Percentiles rank a stretch among this genome's conserved stretches.
Evolutionary conservation across 2,113 vertebrate species (phyloP).

Genomic region (Oryzias woworae): DNA sequence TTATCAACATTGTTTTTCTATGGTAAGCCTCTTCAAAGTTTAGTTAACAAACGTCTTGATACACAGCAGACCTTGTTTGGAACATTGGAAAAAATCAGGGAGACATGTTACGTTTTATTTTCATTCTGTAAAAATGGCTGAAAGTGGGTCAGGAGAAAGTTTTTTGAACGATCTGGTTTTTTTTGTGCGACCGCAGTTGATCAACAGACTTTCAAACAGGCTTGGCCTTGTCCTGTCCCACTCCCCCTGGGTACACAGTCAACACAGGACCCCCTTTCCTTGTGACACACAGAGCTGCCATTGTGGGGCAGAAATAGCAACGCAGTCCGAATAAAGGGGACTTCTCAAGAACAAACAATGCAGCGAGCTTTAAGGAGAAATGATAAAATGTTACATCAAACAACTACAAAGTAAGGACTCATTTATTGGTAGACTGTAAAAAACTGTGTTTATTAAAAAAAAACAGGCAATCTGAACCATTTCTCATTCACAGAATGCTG

Average conservation of each 20-base stretch:
- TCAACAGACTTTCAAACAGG: constrained; percentile 69
- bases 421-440: too few relatives aligned
- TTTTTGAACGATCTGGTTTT: constrained; percentile 18
- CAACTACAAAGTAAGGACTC: not conserved
- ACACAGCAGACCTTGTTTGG: too few relatives aligned
- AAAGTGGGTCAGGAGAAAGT: constrained; percentile 35
- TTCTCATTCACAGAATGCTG: too few relatives aligned
- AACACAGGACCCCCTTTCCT: constrained; percentile 46
- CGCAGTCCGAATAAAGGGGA: constrained; percentile 54
- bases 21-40: too few relatives aligned
- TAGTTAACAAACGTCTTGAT: too few relatives aligned
- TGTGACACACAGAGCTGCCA: constrained; percentile 54
- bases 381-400: constrained; percentile 8
- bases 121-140: not conserved
- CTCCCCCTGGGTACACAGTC: constrained; percentile 57
- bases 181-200: constrained; percentile 59
- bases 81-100: too few relatives aligned
- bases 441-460: too few relatives aligned
- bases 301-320: constrained; percentile 60
- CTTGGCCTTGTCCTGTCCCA: constrained; percentile 68
- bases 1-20: too few relatives aligned
- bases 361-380: constrained; percentile 19
- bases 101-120: not conserved
- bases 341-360: constrained; percentile 21
- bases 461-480: too few relatives aligned